These are phyloP conservation scores for Aleadryas rufinucha DNA, from an alignment of 2,113 vertebrate species.

Conservation along the genomic window DNA sequence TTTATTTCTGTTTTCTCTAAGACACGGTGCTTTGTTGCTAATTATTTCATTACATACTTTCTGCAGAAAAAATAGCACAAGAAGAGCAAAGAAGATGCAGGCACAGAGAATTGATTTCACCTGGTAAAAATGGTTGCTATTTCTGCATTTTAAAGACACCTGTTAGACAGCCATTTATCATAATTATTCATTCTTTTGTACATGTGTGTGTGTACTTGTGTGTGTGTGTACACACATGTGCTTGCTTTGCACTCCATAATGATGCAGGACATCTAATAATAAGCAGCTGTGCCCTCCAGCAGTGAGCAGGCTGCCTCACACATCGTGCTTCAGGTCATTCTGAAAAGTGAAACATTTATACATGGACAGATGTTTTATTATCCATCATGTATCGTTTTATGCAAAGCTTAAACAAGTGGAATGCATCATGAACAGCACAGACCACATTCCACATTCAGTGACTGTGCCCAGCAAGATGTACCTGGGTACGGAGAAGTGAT, in stretches of 20 bases:
- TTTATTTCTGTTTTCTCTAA: background rate
- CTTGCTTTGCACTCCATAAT: background rate
- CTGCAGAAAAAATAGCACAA: background rate
- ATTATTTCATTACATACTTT: background rate
- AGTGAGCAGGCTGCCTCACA: slow-evolving; percentile 11
- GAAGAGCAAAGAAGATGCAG: background rate
- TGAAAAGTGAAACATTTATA: slow-evolving; percentile 14
- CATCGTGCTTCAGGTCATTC: slow-evolving; percentile 6
- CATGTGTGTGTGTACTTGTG: accelerated
- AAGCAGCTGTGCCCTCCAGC: background rate
- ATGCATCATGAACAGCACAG: background rate
- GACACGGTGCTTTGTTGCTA: background rate
- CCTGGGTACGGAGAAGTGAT: background rate
- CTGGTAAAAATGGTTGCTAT: background rate
- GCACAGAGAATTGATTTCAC: slow-evolving; percentile 22
- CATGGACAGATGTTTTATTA: slow-evolving; percentile 32
- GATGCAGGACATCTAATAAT: slow-evolving; percentile 11
- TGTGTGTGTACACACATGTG: background rate
- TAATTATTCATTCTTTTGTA: background rate
- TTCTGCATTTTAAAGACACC: slow-evolving; percentile 12
- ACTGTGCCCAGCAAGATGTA: background rate
- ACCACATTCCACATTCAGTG: background rate
- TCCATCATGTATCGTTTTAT: background rate
- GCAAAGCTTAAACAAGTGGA: background rate
- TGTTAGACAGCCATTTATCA: background rate